Base-by-base conservation (phyloP, 2,113 vertebrate species). In the Sula dactylatra region DNA sequence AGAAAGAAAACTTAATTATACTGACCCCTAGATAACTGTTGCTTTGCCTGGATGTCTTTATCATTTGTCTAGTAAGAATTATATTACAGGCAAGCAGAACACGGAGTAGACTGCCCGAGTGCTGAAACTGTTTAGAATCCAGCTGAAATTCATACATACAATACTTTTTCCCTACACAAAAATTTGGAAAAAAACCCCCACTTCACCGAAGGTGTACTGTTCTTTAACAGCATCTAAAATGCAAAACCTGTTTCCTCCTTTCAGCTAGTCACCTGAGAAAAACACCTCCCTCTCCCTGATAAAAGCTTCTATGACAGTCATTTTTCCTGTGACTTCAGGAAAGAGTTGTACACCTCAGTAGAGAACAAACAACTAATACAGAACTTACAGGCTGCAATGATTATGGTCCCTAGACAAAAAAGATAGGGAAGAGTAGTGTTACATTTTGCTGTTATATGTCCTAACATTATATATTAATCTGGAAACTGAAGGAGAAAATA, bases 261-360 rank as follows among this genome's bases (percentile, higher is more conserved):
- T 74, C 59, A 52, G 32, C 5, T 15, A 38, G 34, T 27, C 58
- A 80, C 36, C 9, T 65, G 16, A 45, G 36, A 66, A 73, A 65
- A n/a, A 0, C 3, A 6, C 20, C 6, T 61, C 25, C 7, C 7
- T 40, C 34, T 59, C 27, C 40, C 20, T 47, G 5, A 40, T 52
- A 56, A 76, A 77, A 70, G 11, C 5, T 87, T 58, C 18, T n/a
- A 5, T 14, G 25, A 31, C 17, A 64, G 12, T 74, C 4, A 15
- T 73, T 86, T 74, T 79, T 47, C 44, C 56, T 61, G 16, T 26
- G 31, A 45, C 14, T 77, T 83, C 36, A 50, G 50, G 45, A 59
- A 6, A 69, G 49, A 89, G 58, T 17, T 31, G 7, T 54, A 95
- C 21, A 74, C 9, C 31, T 81, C 0, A 0, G 50, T 0, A 72